These are phyloP conservation scores for Drosophila melanocephala DNA, from an alignment of 2,888 invertebrate species.

Conservation along the genomic window DNA sequence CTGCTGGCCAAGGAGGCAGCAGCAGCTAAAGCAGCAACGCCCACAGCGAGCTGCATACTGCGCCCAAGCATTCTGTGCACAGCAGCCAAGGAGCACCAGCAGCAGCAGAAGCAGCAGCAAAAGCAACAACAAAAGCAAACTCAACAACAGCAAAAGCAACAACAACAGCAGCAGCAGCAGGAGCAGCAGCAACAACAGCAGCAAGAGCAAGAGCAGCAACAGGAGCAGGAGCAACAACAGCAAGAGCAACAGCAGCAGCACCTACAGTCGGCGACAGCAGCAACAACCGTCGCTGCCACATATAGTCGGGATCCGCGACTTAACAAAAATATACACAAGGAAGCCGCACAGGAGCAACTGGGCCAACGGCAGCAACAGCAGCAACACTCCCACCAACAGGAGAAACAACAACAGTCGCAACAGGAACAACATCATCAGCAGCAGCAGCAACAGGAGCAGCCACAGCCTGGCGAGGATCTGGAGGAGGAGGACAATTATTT, in stretches of 20 bases:
- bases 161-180: not conserved
- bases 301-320: constrained; percentile 84
- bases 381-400: constrained; percentile 25
- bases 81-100: constrained; percentile 65
- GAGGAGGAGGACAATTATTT: constrained; percentile 85
- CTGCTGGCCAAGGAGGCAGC: constrained; percentile 70
- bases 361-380: constrained; percentile 33
- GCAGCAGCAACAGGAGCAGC: constrained; percentile 10
- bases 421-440: constrained; percentile 7
- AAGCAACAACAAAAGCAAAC: constrained; percentile 8
- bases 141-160: constrained; percentile 2
- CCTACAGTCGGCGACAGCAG: constrained; percentile 14
- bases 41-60: constrained; percentile 42
- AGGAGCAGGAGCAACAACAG: constrained; percentile 7
- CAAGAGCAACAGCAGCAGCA: constrained; percentile 11
- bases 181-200: constrained; percentile 55
- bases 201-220: constrained; percentile 30
- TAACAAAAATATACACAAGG: constrained; percentile 83
- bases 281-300: constrained; percentile 24
- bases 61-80: constrained; percentile 63
- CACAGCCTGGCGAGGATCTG: constrained; percentile 43
- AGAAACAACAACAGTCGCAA: constrained; percentile 5
- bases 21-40: constrained; percentile 34
- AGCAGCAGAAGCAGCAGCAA: constrained; percentile 15
- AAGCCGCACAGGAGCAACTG: constrained; percentile 1